Evolutionary conservation across 2,888 invertebrate genomes (phyloP).

Genomic region (Melangyna quadrimaculata): DNA sequence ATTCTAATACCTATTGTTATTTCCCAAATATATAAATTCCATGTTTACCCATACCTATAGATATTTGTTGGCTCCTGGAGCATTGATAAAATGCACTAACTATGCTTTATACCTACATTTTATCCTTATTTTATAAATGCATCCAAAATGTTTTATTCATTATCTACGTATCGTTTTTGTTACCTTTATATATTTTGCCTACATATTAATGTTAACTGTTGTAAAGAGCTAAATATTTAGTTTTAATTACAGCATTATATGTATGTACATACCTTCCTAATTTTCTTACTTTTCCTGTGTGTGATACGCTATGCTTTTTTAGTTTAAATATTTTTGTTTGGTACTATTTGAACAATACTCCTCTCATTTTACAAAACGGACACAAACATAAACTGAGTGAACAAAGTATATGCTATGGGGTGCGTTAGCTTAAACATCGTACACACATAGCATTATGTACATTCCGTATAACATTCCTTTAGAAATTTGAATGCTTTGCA

Average conservation of each 20-base stretch:
- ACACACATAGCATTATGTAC: slow-evolving; percentile 12
- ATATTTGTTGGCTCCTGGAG: not conserved
- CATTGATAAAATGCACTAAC: not conserved
- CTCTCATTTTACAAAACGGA: slow-evolving; percentile 25
- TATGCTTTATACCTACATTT: not conserved
- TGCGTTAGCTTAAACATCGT: slow-evolving; percentile 15
- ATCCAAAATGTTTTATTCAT: not conserved
- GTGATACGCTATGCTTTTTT: slow-evolving; percentile 11
- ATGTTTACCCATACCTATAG: not conserved
- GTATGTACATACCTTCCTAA: not conserved
- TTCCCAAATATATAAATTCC: not conserved
- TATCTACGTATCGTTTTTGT: not conserved
- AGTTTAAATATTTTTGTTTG: slow-evolving; percentile 1
- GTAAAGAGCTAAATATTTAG: not conserved
- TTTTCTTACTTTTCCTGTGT: slow-evolving; percentile 3
- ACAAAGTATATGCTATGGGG: slow-evolving; percentile 10
- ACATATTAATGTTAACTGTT: not conserved
- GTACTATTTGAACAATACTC: not conserved
- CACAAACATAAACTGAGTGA: slow-evolving; percentile 19
- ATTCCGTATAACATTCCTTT: slow-evolving; percentile 18
- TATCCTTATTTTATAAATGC: not conserved
- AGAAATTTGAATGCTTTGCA: slow-evolving; percentile 35
- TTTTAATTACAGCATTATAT: not conserved
- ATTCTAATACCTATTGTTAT: no score
- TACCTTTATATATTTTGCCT: not conserved